phyloP scores from a whole-genome alignment of 1,140 invertebrate species.

The Sycophaga agraensis region DNA sequence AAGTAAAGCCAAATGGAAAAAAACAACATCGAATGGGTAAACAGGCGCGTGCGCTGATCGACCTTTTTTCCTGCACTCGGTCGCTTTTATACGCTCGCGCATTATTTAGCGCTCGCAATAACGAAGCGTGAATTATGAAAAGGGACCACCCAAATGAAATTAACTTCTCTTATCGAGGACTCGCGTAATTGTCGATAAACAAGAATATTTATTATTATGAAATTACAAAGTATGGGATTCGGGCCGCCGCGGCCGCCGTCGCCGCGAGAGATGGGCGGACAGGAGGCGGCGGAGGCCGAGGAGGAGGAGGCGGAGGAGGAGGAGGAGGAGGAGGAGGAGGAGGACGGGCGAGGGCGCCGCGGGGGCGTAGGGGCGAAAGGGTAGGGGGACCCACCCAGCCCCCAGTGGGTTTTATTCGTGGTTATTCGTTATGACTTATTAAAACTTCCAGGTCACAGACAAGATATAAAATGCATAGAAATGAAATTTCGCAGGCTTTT shows the following conservation, averaged over 20 bases:
- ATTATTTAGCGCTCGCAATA: conserved; percentile 26
- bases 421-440: conserved; percentile 32
- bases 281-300: not conserved
- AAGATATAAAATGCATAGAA: conserved; percentile 32
- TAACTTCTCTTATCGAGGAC: not conserved
- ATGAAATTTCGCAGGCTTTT: conserved; percentile 32
- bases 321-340: not conserved
- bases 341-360: no score
- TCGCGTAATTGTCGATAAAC: conserved; percentile 17
- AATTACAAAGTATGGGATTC: not conserved
- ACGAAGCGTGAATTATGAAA: conserved; percentile 21
- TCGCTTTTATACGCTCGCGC: not conserved
- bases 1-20: no score
- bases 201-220: conserved; percentile 18
- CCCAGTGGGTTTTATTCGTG: no score
- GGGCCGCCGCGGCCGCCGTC: no score
- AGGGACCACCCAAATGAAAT: conserved; percentile 15
- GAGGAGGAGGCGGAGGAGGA: not conserved
- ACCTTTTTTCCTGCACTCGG: conserved; percentile 10
- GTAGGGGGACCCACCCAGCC: no score
- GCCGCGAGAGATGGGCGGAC: not conserved
- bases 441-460: conserved; percentile 24
- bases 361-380: no score
- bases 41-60: not conserved
- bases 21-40: no score